Conservation (phyloP, 2,797 vertebrate genomes). For the Lithobates pipiens region DNA sequence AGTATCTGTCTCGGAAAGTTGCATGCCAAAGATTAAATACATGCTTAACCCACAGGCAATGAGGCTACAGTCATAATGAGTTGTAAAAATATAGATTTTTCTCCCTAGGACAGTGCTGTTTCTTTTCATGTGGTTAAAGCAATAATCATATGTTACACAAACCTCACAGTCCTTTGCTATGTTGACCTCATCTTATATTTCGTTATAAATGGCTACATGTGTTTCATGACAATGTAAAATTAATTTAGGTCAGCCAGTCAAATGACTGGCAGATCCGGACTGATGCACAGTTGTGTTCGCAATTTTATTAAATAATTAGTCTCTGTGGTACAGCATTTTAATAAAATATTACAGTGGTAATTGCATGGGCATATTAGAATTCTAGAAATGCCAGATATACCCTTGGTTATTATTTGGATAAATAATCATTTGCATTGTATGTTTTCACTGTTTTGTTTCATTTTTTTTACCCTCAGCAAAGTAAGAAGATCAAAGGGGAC, state of each 20-base stretch:
- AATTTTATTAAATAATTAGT: conserved; percentile 7
- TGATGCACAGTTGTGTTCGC: neutral
- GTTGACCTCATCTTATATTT: conserved; percentile 44
- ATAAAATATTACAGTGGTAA: conserved; percentile 35
- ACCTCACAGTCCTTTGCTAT: neutral
- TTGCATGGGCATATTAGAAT: neutral
- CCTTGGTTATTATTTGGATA: neutral
- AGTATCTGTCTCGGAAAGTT: conserved; percentile 24
- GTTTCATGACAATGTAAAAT: conserved; percentile 8
- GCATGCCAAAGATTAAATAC: conserved; percentile 43
- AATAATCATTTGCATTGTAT: neutral
- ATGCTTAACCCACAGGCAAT: conserved; percentile 44
- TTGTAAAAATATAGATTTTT: conserved; percentile 22
- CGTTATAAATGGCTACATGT: conserved; percentile 6
- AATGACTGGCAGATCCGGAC: conserved; percentile 32
- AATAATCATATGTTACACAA: conserved; percentile 24
- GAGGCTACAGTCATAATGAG: conserved; percentile 9
- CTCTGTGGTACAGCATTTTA: conserved; percentile 3
- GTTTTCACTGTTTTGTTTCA: neutral
- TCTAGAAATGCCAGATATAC: neutral
- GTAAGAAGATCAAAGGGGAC: no score
- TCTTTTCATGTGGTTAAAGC: conserved; percentile 16
- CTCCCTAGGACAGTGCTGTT: conserved; percentile 14
- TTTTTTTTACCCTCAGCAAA: neutral
- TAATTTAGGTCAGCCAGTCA: conserved; percentile 22